These are phyloP conservation scores for Hypocryptadius cinnamomeus DNA, from an alignment of 2,113 vertebrate species.

Conservation along the genomic window DNA sequence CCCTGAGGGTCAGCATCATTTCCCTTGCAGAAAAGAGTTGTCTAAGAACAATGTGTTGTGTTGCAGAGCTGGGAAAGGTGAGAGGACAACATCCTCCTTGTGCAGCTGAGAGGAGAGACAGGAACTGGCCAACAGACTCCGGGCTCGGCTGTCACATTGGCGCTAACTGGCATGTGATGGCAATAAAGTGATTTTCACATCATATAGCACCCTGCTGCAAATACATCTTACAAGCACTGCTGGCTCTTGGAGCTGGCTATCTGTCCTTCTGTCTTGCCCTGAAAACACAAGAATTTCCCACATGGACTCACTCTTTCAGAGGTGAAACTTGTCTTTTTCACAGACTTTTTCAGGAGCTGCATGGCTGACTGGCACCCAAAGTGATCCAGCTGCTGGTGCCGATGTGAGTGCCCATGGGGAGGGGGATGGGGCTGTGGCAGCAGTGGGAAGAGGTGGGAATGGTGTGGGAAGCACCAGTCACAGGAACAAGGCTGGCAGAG, in stretches of 20 bases:
- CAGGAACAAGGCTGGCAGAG: not conserved
- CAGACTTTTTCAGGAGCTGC: not conserved
- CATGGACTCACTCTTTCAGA: not conserved
- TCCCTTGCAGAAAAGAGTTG: not conserved
- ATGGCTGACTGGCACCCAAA: not conserved
- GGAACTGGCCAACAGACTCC: not conserved
- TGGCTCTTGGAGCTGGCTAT: not conserved
- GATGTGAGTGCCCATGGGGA: not conserved
- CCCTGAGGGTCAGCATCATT: not conserved
- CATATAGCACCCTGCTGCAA: not conserved
- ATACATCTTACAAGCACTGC: not conserved
- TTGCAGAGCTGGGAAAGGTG: not conserved
- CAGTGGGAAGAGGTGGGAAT: not conserved
- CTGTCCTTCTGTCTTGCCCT: not conserved
- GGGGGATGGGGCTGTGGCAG: not conserved
- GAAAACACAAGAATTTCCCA: not conserved
- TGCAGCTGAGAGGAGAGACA: not conserved
- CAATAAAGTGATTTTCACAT: not conserved
- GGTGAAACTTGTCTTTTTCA: not conserved
- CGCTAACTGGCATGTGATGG: not conserved
- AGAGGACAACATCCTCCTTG: not conserved
- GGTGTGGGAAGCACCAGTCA: not conserved
- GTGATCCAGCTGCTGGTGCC: not conserved
- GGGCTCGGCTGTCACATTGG: accelerated
- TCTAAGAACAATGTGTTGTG: not conserved